Evolutionary conservation across 2,888 invertebrate genomes (phyloP).

Genomic region (Cephus rjabovi): DNA sequence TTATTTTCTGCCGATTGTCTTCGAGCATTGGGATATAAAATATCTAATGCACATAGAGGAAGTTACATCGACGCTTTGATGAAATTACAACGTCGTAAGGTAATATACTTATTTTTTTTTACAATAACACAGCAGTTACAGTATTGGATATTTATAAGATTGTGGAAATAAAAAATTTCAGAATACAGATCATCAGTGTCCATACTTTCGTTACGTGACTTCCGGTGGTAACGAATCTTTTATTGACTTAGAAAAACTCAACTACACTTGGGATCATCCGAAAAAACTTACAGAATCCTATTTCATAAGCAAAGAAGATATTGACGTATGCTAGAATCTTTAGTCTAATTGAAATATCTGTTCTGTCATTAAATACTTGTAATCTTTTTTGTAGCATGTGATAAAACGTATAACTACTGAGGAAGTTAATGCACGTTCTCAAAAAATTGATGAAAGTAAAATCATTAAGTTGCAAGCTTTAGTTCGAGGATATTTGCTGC

Average conservation of each 20-base stretch:
- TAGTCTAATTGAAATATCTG: conserved; percentile 27
- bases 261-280: conserved; percentile 56
- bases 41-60: conserved; percentile 38
- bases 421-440: conserved; percentile 58
- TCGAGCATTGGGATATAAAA: conserved; percentile 38
- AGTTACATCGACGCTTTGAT: conserved; percentile 43
- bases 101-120: conserved; percentile 5
- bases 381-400: conserved; percentile 68
- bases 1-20: conserved; percentile 45
- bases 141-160: neutral
- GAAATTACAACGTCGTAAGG: conserved; percentile 32
- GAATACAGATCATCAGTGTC: conserved; percentile 39
- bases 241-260: conserved; percentile 48
- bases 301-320: conserved; percentile 52
- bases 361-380: conserved; percentile 59
- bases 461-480: conserved; percentile 73
- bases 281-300: conserved; percentile 43
- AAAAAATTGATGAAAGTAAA: conserved; percentile 63
- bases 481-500: conserved; percentile 72
- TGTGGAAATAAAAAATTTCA: conserved; percentile 18
- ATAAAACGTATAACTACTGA: conserved; percentile 66
- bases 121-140: neutral
- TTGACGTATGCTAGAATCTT: conserved; percentile 41
- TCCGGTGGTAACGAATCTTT: conserved; percentile 47
- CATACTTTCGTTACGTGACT: conserved; percentile 49